These are phyloP conservation scores for Sebastes kiyomatsui DNA, from an alignment of 2,797 vertebrate species.

Conservation along the genomic window DNA sequence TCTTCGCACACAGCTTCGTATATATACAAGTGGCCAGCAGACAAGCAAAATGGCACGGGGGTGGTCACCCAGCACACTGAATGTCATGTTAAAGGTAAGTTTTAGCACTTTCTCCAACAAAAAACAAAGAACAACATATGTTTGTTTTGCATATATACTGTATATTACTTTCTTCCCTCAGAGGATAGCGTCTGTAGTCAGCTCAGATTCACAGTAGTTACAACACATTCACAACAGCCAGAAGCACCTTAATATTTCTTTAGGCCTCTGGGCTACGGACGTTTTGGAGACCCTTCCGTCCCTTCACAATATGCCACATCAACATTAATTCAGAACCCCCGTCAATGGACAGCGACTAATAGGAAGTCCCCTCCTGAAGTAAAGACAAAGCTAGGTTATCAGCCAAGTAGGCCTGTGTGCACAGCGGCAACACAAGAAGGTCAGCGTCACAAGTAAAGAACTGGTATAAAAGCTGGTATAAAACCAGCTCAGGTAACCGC, in stretches of 20 bases:
- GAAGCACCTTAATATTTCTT: background rate
- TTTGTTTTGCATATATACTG: slow-evolving; percentile 15
- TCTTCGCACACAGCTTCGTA: slow-evolving; percentile 90
- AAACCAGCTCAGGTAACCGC: background rate
- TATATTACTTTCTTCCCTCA: background rate
- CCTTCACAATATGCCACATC: background rate
- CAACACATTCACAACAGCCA: background rate
- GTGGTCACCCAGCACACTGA: slow-evolving; percentile 87
- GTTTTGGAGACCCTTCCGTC: background rate
- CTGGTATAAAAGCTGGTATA: background rate
- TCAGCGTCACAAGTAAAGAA: background rate
- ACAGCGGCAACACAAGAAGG: background rate
- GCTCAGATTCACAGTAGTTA: background rate
- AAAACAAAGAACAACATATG: background rate
- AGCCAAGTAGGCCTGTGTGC: background rate
- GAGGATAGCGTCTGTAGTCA: background rate
- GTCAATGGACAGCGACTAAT: background rate
- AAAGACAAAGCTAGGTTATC: background rate
- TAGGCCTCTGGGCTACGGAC: background rate
- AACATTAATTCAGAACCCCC: background rate
- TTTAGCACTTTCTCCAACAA: background rate
- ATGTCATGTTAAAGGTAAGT: slow-evolving; percentile 86
- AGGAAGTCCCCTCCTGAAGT: background rate
- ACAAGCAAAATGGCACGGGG: slow-evolving; percentile 89
- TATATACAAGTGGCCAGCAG: slow-evolving; percentile 89